Conservation (phyloP, 2,113 vertebrate species). For the Scomber colias region DNA sequence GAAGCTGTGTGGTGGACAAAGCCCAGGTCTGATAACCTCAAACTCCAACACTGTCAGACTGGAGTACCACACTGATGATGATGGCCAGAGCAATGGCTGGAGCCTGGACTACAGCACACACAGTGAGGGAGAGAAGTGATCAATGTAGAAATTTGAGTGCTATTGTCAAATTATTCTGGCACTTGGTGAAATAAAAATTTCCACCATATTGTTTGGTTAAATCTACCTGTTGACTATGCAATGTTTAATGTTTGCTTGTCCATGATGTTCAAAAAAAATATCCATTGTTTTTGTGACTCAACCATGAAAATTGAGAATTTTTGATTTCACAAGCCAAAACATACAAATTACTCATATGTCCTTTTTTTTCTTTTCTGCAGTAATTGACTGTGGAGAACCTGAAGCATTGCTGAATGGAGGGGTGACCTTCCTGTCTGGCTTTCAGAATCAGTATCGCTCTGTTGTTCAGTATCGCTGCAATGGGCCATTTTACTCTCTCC, state of each 20-base stretch:
- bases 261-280: constrained; percentile 12
- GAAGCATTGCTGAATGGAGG: constrained; percentile 74
- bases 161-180: neutral
- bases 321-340: too few species aligned
- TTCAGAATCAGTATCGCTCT: constrained; percentile 78
- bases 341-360: neutral
- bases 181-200: neutral
- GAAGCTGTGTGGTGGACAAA: constrained; percentile 79
- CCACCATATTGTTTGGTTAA: neutral
- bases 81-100: constrained; percentile 80
- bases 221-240: neutral
- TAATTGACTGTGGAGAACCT: constrained; percentile 82
- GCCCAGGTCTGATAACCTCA: constrained; percentile 75
- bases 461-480: constrained; percentile 81
- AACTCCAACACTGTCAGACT: constrained; percentile 74
- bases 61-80: constrained; percentile 78
- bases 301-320: too few species aligned
- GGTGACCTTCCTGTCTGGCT: constrained; percentile 67
- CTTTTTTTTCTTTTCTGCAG: constrained; percentile 59
- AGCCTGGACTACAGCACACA: constrained; percentile 82
- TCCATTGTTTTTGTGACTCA: too few species aligned
- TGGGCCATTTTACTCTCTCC: constrained; percentile 75
- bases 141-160: neutral
- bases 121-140: constrained; percentile 68
- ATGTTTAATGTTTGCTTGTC: constrained; percentile 8